These are phyloP conservation scores for Malurus elegans DNA, from an alignment of 2,113 vertebrate species.

Conservation along the genomic window DNA sequence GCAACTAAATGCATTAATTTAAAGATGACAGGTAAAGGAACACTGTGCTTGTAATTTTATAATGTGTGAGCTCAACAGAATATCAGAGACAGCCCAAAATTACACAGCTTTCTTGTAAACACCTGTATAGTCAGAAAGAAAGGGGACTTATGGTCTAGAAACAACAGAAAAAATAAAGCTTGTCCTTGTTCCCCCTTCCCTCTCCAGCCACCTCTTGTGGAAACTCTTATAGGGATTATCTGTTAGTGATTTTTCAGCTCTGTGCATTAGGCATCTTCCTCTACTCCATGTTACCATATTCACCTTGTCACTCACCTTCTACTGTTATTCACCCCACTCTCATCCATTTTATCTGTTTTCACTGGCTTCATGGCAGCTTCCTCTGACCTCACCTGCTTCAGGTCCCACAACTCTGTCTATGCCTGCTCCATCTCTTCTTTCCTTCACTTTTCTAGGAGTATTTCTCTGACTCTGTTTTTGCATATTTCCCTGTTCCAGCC, in stretches of 20 bases:
- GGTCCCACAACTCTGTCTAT: not conserved
- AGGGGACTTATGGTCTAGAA: not conserved
- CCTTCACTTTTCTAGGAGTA: not conserved
- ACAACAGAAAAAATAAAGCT: not conserved
- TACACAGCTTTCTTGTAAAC: not conserved
- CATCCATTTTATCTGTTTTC: not conserved
- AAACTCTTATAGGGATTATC: not conserved
- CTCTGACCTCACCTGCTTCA: not conserved
- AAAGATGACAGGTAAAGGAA: not conserved
- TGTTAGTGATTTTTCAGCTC: not conserved
- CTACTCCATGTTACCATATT: not conserved
- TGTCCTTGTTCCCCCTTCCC: not conserved
- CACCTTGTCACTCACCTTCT: not conserved
- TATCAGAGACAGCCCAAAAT: not conserved
- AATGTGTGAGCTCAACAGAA: not conserved
- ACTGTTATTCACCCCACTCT: not conserved
- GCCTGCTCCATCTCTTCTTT: not conserved
- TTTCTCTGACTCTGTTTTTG: not conserved
- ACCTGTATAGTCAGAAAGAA: not conserved
- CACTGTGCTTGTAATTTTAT: not conserved
- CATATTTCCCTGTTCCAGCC: not conserved
- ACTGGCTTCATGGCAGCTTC: not conserved
- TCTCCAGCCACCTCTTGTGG: not conserved
- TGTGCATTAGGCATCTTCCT: not conserved
- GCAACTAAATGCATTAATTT: not conserved